phyloP scores from a whole-genome alignment of 2,888 invertebrate genomes.

The Micropterix aruncella region DNA sequence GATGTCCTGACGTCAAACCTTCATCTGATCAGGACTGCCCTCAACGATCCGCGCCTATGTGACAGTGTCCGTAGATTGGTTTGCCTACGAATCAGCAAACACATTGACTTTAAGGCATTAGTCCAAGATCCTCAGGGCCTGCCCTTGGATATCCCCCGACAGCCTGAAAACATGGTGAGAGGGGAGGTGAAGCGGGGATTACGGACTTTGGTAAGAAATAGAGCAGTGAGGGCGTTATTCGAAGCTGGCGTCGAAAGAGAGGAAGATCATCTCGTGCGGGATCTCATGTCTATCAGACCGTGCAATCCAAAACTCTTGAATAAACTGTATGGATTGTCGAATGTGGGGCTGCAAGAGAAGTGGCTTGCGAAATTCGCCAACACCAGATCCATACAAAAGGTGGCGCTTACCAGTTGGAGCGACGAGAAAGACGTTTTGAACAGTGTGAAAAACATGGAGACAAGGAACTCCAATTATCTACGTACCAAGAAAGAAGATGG shows the following conservation, averaged over 20 bases:
- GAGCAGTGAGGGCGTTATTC: too few species aligned
- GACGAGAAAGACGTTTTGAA: not conserved
- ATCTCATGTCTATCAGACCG: not conserved
- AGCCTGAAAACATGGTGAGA: conserved; percentile 4
- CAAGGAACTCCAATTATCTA: not conserved
- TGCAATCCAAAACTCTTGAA: conserved; percentile 5
- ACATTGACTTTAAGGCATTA: conserved; percentile 1
- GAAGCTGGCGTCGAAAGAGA: too few species aligned
- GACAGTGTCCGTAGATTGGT: not conserved
- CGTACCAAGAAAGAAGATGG: too few species aligned
- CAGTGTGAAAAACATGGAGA: not conserved
- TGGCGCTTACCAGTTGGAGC: not conserved
- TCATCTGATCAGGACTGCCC: not conserved
- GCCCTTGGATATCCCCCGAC: conserved; percentile 2
- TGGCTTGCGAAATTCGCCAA: conserved; percentile 1
- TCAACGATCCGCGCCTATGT: not conserved
- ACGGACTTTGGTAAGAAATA: too few species aligned
- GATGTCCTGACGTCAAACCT: conserved; percentile 4
- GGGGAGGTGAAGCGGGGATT: too few species aligned
- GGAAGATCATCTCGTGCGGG: not conserved
- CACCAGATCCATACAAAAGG: not conserved
- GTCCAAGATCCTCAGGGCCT: conserved; percentile 5
- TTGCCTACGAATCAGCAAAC: not conserved
- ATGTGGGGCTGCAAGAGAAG: conserved; percentile 4
- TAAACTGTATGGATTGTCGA: conserved; percentile 4